Conservation (phyloP, 2,888 invertebrate species). For the Rotaria socialis region DNA sequence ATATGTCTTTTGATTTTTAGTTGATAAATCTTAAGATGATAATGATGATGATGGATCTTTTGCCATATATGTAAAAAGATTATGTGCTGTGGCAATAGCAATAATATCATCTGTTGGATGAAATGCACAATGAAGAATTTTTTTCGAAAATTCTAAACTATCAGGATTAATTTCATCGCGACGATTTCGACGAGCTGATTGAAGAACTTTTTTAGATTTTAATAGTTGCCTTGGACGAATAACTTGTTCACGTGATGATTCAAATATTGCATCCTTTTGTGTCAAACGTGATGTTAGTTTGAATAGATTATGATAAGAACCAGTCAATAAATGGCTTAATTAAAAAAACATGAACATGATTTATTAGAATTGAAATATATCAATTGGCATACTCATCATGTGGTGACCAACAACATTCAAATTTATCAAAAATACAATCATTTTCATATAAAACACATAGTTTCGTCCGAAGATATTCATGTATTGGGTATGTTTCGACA, state of each 20-base stretch:
- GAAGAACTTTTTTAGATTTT: slow-evolving; percentile 80
- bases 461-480: slow-evolving; percentile 94
- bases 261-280: slow-evolving; percentile 83
- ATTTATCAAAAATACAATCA: slow-evolving; percentile 99
- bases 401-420: slow-evolving; percentile 99
- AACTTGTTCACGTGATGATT: slow-evolving; percentile 90
- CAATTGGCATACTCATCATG: slow-evolving; percentile 71
- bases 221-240: slow-evolving; percentile 59
- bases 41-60: slow-evolving; percentile 6
- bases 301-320: slow-evolving; percentile 99
- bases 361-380: not conserved
- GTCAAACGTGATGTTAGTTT: slow-evolving; percentile 81
- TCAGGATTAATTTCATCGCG: slow-evolving; percentile 69
- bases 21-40: not conserved
- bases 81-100: slow-evolving; percentile 80
- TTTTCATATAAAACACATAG: slow-evolving; percentile 97
- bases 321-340: slow-evolving; percentile 83
- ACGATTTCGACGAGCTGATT: slow-evolving; percentile 80
- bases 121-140: slow-evolving; percentile 97
- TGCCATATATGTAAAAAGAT: slow-evolving; percentile 34
- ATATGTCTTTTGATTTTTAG: not conserved
- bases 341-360: slow-evolving; percentile 48
- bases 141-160: slow-evolving; percentile 97
- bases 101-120: slow-evolving; percentile 97
- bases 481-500: slow-evolving; percentile 78